phyloP scores from a whole-genome alignment of 2,113 vertebrate genomes.

The Podocnemis expansa region DNA sequence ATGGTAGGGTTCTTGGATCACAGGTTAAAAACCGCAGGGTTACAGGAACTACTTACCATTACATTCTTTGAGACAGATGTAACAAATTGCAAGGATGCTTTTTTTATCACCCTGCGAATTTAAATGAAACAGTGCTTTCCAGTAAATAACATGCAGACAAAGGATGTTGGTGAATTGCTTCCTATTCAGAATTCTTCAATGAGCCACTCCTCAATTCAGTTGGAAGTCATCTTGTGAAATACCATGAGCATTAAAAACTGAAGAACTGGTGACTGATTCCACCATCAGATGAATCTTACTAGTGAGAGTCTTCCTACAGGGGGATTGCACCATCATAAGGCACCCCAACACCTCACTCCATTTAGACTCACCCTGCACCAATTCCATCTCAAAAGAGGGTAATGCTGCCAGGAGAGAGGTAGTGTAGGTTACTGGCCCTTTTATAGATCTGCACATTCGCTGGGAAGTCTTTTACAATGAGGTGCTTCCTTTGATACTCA shows the following conservation, averaged over 20 bases:
- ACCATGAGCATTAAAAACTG: neutral
- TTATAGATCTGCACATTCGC: neutral
- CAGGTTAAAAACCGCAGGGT: neutral
- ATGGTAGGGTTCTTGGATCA: neutral
- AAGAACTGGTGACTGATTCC: neutral
- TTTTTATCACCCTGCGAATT: neutral
- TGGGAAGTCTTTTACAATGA: neutral
- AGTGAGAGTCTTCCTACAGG: neutral
- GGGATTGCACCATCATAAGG: neutral
- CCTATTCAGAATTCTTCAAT: neutral
- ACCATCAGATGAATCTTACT: neutral
- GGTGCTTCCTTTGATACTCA: neutral
- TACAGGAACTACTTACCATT: neutral
- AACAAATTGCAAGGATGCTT: neutral
- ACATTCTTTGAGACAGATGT: neutral
- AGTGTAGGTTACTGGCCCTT: neutral
- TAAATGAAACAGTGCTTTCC: neutral
- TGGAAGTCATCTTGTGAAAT: constrained; percentile 26
- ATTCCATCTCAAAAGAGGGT: neutral
- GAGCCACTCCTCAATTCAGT: neutral
- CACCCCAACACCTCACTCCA: neutral
- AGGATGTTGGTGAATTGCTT: neutral
- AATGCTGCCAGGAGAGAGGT: neutral
- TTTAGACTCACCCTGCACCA: neutral
- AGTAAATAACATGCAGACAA: constrained; percentile 19